A percentile compares a stretch with the other conserved stretches of the same genome.
Evolutionary conservation across 2,888 invertebrate species (phyloP).

Genomic region (Hypomecis atomaria): DNA sequence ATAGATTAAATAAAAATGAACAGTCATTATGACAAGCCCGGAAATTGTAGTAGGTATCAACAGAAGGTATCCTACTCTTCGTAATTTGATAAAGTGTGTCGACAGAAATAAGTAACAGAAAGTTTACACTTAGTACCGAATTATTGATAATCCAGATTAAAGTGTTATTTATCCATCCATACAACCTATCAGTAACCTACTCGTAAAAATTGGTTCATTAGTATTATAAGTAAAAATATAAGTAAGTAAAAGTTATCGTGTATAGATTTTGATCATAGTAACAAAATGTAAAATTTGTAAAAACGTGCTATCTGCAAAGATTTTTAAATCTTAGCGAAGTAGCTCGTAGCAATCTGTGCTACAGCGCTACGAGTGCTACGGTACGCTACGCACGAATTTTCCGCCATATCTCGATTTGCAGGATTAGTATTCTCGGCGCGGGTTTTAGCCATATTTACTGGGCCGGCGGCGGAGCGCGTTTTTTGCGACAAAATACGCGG

Average conservation of each 20-base stretch:
- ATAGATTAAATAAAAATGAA: neutral
- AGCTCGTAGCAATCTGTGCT: conserved; percentile 30
- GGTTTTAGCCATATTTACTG: conserved; percentile 30
- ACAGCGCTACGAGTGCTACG: conserved; percentile 27
- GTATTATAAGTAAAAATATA: no score
- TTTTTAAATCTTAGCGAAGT: conserved; percentile 13
- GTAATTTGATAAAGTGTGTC: no score
- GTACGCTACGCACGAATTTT: conserved; percentile 42
- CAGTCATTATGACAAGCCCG: neutral
- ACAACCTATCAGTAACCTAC: no score
- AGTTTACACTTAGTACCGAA: no score
- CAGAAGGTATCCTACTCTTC: no score
- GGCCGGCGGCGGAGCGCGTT: conserved; percentile 24
- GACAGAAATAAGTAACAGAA: no score
- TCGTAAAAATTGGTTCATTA: no score
- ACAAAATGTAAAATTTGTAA: neutral
- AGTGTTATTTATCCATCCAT: no score
- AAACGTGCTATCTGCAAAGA: conserved; percentile 5
- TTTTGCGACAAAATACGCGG: conserved; percentile 17
- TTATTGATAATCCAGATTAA: no score
- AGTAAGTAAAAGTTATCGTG: no score
- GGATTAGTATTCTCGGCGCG: conserved; percentile 42
- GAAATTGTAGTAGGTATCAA: no score
- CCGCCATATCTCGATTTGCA: conserved; percentile 39
- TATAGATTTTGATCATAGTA: no score